Base-by-base conservation (phyloP, 2,797 vertebrate genomes). In the Chaenodraco wilsoni region DNA sequence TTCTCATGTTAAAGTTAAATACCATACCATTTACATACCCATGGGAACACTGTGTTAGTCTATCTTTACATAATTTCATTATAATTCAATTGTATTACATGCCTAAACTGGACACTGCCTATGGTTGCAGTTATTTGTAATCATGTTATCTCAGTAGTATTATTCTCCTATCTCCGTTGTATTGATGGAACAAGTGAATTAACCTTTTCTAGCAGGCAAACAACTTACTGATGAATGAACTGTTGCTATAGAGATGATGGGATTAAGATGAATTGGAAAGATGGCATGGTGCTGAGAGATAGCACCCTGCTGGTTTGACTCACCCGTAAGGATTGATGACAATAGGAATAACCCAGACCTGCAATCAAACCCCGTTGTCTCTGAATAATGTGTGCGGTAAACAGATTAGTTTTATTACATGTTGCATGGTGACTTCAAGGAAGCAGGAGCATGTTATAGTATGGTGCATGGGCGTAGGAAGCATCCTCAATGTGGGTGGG, bases 51-150 rank as follows among this genome's bases (percentile, higher is more conserved):
- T 14, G n/a, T 14, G 21, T 23, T 23, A 15, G 56, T 43, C n/a
- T 41, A 2, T 16, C 17, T 57, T 11, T 19, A 57, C 40, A 57
- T 31, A 7, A 9, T 60, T 27, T 31, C 9, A 27, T 16, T 31
- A 31, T 11, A 45, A 9, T 14, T 1, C 17, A 8, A 44, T 59
- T 3, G 11, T 41, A 23, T 59, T 59, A 44, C 9, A 10, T 44
- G 19, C 57, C 19, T 19, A 60, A 23, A 4, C 41, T 45, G 19
- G 13, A 7, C 19, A 61, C 9, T 17, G 55, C 17, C 55, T 11
- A 40, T 40, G 54, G 17, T n/a, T 56, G 11, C 55, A 60, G 27
- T 45, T 45, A 23, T 23, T 60, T 59, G 16, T 23, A 59, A 59
- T 60, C 41, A 59, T 59, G 40, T 23, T 21, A 43, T 45, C 21